Evolutionary conservation across 2,113 vertebrate species (phyloP), one percentile per base, ranked within the genome.

Genomic region (Pangasianodon gigas): DNA sequence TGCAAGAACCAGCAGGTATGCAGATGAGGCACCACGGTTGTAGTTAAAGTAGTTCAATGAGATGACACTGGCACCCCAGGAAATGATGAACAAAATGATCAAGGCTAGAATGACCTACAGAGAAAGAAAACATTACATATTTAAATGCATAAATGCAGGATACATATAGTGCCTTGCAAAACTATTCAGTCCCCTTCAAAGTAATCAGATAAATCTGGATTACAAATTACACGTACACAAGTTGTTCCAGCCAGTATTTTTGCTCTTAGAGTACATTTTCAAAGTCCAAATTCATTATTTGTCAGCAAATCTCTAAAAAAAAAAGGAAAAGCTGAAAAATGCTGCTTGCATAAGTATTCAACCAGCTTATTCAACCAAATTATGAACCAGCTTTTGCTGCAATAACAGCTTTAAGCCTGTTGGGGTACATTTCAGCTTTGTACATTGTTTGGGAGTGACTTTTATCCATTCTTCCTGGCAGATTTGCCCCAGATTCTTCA

Each of bases 31-130:
- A 29, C 95, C 94, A 0, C 84, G 91, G 89, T 94, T 96, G 88
- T 96, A 96, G 93, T 96, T 97, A 93, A 96, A 96, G 81, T 95
- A 96, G 92, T 96, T 96, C 54, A 96, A 95, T 2, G 96, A 96
- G 88, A 96, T 93, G 56, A 97, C 87, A 91, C 95, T 96, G 74
- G 95, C 95, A 89, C 96, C 95, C 96, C 96, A 96, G 6, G 94
- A 97, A 0, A 85, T 60, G 41, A 96, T 94, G 89, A 97, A 97
- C 79, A 97, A 93, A 84, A 95, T 81, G 1, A 96, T 94, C n/a
- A 97, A 94, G 4, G 93, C 89, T 2, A 96, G 92, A 88, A 97
- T 97, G 90, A 97, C 95, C 96, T 96, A 54, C 13, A n/a, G 0
- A 51, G 26, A n/a, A 51, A 13, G 5, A 29, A 1, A 51, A 80